Evolutionary conservation across 2,888 invertebrate genomes (phyloP), one percentile per base, ranked within the genome.

Genomic region (Agrotis ipsilon): DNA sequence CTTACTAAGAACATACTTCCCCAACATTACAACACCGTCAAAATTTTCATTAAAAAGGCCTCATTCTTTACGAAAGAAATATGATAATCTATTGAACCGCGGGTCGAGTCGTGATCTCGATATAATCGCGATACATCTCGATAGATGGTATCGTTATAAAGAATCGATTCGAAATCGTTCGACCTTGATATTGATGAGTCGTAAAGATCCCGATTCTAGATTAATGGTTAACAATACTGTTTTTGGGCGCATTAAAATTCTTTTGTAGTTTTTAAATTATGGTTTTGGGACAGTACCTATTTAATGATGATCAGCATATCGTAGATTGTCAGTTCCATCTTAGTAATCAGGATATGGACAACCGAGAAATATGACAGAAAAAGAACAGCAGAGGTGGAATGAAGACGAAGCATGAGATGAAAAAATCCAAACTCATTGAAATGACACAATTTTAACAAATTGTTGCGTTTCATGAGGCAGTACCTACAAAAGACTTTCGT

Each of bases 41-140:
- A 72, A 77, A 77, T 81, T 86, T 83, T 85, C 80, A 83, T 82
- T 84, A 79, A 80, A 86, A 80, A 84, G 65, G 65, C 71, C 72
- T 76, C 80, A 82, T 84, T 83, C 84, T 85, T 84, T 82, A 67
- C 78, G 68, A 78, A 83, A 80, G 82, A 83, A 83, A 86, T 87
- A 87, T 89, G 86, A 83, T 90, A 89, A 92, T 93, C 92, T 88
- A 90, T 91, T 92, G 92, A 92, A 89, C 92, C 75, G 60, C 75
- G 77, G 92, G 92, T 93, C 93, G 88, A 87, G 71, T 93, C 93
- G 93, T 93, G 93, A 90, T 89, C 86, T 71, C 80, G 80, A 86
- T 85, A 85, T 73, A 84, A 89, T 90, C 88, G 79, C 81, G 80
- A 86, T 87, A 88, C 84, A 90, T 92, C 91, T 90, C 85, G 82